Percentiles rank a stretch among this genome's conserved stretches.
Conservation (phyloP, 2,797 vertebrate genomes). For the Glyptemys insculpta region DNA sequence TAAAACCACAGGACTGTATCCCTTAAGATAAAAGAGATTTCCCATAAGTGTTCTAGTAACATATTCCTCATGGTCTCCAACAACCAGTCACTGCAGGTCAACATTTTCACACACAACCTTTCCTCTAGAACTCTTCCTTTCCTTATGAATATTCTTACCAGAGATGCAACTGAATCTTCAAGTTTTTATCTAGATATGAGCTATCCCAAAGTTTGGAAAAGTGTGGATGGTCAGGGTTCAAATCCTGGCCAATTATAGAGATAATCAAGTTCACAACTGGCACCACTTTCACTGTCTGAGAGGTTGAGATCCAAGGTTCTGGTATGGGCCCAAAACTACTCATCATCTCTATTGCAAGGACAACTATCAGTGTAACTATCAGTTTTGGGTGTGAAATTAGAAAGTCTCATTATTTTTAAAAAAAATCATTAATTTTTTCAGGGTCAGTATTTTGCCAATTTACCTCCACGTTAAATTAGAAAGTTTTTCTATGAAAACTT, state of each 20-base stretch:
- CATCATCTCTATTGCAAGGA: not conserved
- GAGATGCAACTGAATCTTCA: not conserved
- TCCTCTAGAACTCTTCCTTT: not conserved
- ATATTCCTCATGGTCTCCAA: too few species aligned
- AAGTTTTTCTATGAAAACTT: not conserved
- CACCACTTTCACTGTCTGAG: accelerated
- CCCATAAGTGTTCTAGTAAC: not conserved
- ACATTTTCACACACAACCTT: not conserved
- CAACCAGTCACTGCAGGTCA: too few species aligned
- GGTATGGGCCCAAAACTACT: not conserved
- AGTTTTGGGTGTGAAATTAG: not conserved
- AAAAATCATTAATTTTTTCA: not conserved
- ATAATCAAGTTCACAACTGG: not conserved
- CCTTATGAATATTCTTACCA: not conserved
- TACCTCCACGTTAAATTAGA: not conserved
- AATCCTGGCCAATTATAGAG: too few species aligned
- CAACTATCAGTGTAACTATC: not conserved
- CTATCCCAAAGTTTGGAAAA: not conserved
- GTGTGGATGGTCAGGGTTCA: not conserved
- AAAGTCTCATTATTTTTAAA: not conserved
- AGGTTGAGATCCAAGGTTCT: not conserved
- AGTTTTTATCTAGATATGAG: not conserved
- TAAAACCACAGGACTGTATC: not conserved
- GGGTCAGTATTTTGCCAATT: not conserved
- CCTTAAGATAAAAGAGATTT: not conserved